phyloP scores from a whole-genome alignment of 2,113 vertebrate species.

The Naja naja region DNA sequence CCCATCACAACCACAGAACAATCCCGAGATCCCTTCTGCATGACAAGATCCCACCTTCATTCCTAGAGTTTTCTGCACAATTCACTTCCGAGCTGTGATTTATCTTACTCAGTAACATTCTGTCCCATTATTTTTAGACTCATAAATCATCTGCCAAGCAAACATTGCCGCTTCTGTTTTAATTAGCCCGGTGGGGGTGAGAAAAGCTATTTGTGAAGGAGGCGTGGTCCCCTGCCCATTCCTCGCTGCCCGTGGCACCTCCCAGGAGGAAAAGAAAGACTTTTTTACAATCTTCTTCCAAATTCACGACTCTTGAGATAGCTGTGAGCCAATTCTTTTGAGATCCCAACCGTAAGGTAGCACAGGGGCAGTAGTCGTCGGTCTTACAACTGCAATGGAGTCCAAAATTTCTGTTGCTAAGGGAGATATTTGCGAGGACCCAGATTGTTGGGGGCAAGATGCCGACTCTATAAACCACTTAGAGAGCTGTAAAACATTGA shows the following conservation, averaged over 20 bases:
- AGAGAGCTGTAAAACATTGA: no score
- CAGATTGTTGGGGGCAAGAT: no score
- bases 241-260: no score
- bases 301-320: neutral
- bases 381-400: no score
- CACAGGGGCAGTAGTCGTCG: no score
- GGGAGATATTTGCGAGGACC: no score
- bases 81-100: neutral
- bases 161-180: neutral
- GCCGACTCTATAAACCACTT: no score
- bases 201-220: neutral
- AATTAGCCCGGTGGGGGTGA: neutral
- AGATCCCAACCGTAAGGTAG: neutral
- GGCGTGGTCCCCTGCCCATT: neutral
- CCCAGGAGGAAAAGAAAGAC: neutral
- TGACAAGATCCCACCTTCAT: no score
- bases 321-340: neutral
- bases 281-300: neutral
- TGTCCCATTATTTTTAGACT: slow-evolving; percentile 10
- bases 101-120: neutral
- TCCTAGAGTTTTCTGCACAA: neutral
- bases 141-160: neutral
- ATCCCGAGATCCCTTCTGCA: neutral
- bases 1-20: neutral
- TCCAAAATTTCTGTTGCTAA: no score